phyloP scores from a whole-genome alignment of 2,888 invertebrate species.

The Metacarcinus magister region DNA sequence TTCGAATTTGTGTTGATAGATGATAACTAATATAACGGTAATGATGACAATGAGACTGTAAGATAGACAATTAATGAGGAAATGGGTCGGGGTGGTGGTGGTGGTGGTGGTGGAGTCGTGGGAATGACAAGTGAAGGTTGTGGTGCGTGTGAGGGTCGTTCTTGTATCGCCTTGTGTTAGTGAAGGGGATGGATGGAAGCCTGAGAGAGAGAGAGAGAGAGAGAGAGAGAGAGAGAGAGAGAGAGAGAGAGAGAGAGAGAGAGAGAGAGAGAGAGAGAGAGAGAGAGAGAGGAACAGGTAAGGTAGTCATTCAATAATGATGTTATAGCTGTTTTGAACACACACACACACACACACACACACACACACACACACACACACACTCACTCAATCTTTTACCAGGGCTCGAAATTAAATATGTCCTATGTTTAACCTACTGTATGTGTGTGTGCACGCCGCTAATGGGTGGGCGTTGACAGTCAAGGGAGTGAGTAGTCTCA shows the following conservation, averaged over 20 bases:
- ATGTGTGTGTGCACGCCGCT: background rate
- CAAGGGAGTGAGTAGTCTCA: background rate
- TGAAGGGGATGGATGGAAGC: background rate
- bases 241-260: background rate
- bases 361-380: conserved; percentile 70
- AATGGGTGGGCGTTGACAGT: background rate
- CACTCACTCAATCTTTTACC: conserved; percentile 52
- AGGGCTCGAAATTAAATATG: background rate
- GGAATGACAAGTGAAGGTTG: background rate
- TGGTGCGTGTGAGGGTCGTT: background rate
- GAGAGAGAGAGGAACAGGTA: too few relatives aligned
- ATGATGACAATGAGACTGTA: too few relatives aligned
- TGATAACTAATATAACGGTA: too few relatives aligned
- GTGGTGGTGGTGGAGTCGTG: too few relatives aligned
- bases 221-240: background rate
- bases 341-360: conserved; percentile 64
- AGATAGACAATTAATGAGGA: background rate
- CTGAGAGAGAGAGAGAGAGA: background rate
- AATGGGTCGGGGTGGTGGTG: too few relatives aligned
- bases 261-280: conserved; percentile 12
- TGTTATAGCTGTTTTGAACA: background rate
- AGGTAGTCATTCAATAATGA: too few relatives aligned
- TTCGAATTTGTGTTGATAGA: too few relatives aligned
- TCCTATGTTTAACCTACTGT: background rate
- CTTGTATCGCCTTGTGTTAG: background rate